Percentiles rank a stretch among this genome's conserved stretches.
Conservation (phyloP, 2,113 vertebrate genomes). For the Ascaphus truei region DNA sequence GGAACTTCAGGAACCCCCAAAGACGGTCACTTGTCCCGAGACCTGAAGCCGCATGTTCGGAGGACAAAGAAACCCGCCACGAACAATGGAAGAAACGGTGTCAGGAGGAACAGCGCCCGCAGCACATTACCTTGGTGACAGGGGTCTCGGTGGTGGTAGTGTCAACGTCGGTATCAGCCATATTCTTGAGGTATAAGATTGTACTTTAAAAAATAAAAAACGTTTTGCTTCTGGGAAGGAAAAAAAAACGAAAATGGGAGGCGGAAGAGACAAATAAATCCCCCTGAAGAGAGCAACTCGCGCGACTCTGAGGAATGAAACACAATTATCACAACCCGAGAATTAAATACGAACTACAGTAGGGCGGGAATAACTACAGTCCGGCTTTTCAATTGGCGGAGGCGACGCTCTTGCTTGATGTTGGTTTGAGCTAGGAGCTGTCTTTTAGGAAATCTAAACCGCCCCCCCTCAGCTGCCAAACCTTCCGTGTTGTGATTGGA, state of each 20-base stretch:
- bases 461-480: background rate
- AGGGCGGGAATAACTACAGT: constrained; percentile 1
- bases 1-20: no score
- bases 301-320: constrained; percentile 53
- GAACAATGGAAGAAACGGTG: constrained; percentile 22
- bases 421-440: background rate
- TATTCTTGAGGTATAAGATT: constrained; percentile 38
- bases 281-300: constrained; percentile 5
- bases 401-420: accelerated
- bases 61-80: constrained; percentile 8
- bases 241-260: background rate
- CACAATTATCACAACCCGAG: constrained; percentile 40
- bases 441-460: background rate
- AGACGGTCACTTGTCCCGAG: no score
- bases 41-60: background rate
- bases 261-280: background rate
- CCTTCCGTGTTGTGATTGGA: background rate
- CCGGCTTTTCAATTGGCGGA: constrained; percentile 14
- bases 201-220: constrained; percentile 15
- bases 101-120: background rate
- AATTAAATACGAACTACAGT: constrained; percentile 42
- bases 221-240: background rate
- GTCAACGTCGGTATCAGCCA: constrained; percentile 73
- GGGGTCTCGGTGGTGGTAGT: constrained; percentile 55
- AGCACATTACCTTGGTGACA: constrained; percentile 53